phyloP scores from a whole-genome alignment of 2,888 invertebrate species.

The Encarsia formosa region DNA sequence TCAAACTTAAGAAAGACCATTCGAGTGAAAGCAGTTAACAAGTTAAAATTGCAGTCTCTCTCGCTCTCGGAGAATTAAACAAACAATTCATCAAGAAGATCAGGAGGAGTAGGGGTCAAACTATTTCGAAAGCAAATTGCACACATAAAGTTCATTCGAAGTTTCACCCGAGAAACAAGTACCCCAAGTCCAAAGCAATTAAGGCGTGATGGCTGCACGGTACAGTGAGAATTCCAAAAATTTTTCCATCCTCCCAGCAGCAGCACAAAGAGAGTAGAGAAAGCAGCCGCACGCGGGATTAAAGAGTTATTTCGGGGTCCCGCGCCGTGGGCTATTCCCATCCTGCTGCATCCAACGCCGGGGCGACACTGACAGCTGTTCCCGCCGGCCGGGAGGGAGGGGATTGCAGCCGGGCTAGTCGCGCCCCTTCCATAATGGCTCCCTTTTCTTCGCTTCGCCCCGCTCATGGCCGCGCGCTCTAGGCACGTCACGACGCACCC shows the following conservation, averaged over 20 bases:
- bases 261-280: constrained; percentile 18
- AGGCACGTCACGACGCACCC: constrained; percentile 12
- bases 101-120: too few species aligned
- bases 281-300: too few species aligned
- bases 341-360: constrained; percentile 34
- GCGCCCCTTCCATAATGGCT: constrained; percentile 54
- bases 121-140: neutral
- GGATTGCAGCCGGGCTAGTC: constrained; percentile 48
- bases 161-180: neutral
- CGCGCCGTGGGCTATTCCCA: constrained; percentile 50
- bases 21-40: too few species aligned
- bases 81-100: too few species aligned
- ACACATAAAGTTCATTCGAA: neutral
- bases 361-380: neutral
- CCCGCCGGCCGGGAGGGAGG: constrained; percentile 33
- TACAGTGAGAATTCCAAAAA: constrained; percentile 16
- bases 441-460: constrained; percentile 52
- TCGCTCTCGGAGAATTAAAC: too few species aligned
- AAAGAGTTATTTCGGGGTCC: constrained; percentile 52
- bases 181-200: constrained; percentile 11
- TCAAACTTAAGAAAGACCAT: too few species aligned
- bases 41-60: too few species aligned
- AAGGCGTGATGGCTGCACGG: too few species aligned
- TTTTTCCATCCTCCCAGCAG: constrained; percentile 22
- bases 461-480: constrained; percentile 48